Evolutionary conservation across 2,113 vertebrate genomes (phyloP), one percentile per base, ranked within the genome.

Genomic region (Entomyzon cyanotis): DNA sequence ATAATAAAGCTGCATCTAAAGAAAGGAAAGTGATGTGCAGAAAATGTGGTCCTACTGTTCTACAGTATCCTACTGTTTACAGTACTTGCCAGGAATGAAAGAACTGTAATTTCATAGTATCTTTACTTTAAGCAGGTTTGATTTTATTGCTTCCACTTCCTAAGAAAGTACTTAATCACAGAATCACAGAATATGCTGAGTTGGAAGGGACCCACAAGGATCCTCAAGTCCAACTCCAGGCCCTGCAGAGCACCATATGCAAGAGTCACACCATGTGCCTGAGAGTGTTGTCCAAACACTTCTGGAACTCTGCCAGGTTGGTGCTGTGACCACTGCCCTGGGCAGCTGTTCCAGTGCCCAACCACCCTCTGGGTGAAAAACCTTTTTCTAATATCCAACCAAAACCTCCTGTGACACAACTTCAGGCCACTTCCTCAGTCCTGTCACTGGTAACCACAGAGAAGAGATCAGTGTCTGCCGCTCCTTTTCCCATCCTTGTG

Each of bases 211-310:
- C 9, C 1, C 35, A 67, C 16, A 58, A 42, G 35, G 16, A 58
- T 24, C 30, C 30, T 7, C 0, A 2, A 49, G 15, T 56, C 24
- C 24, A n/a, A 0, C 24, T 24, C 10, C 60, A 35, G 35, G 30
- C 30, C 25, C 52, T 35, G 35, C 42, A 30, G 23, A 24, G 8
- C 15, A 20, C 7, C 5, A 3, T n/a, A 15, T 19, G 10, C 20
- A 46, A 4, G n/a, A 47, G 41, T 5, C 20, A n/a, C 15, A 28
- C 10, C n/a, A 0, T 13, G 20, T 30, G 5, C 24, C 19, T 9
- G 10, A 19, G n/a, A 49, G 7, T 1, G 7, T 8, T 42, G 1
- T 41, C 19, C 42, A 24, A 41, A 35, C 0, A 0, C 15, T 75
- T 4, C 24, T 12, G 30, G 24, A 58, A 7, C 35, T 58, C 50